Percentiles rank a stretch among this genome's conserved stretches.
These are phyloP conservation scores for Labeo catla DNA, from an alignment of 2,113 vertebrate genomes.

Conservation along the genomic window DNA sequence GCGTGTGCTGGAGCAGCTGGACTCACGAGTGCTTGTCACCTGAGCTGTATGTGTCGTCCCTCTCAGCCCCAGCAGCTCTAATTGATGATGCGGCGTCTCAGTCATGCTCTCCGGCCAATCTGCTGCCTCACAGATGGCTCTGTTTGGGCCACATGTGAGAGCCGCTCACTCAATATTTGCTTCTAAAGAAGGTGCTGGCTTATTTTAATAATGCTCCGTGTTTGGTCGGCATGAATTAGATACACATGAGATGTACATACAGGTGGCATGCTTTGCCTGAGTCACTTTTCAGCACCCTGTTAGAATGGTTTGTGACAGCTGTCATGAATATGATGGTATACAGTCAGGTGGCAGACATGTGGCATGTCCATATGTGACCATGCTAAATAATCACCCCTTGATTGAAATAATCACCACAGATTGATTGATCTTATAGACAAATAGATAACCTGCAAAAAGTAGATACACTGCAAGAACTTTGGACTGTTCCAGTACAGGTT, in stretches of 20 bases:
- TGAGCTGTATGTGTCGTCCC: conserved; percentile 29
- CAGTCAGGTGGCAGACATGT: too few species aligned
- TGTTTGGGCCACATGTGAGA: conserved; percentile 45
- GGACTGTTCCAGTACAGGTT: too few species aligned
- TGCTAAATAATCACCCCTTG: not conserved
- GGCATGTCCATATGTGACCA: not conserved
- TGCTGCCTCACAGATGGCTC: conserved; percentile 49
- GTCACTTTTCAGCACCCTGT: not conserved
- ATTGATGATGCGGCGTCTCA: conserved; percentile 50
- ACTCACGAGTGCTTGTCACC: conserved; percentile 39
- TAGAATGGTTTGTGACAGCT: not conserved
- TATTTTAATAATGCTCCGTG: conserved; percentile 27
- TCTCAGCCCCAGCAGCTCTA: conserved; percentile 48
- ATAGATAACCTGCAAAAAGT: not conserved
- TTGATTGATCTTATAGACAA: too few species aligned
- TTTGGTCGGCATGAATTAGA: conserved; percentile 36
- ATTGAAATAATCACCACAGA: not conserved
- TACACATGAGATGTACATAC: conserved; percentile 20
- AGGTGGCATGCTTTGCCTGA: conserved; percentile 21
- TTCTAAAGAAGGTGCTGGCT: conserved; percentile 37
- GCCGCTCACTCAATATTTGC: conserved; percentile 44
- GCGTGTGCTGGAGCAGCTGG: conserved; percentile 41
- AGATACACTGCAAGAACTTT: not conserved
- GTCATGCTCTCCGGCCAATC: conserved; percentile 42
- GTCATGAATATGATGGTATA: not conserved